Conservation (phyloP, 2,888 invertebrate genomes). For the Meganola albula region DNA sequence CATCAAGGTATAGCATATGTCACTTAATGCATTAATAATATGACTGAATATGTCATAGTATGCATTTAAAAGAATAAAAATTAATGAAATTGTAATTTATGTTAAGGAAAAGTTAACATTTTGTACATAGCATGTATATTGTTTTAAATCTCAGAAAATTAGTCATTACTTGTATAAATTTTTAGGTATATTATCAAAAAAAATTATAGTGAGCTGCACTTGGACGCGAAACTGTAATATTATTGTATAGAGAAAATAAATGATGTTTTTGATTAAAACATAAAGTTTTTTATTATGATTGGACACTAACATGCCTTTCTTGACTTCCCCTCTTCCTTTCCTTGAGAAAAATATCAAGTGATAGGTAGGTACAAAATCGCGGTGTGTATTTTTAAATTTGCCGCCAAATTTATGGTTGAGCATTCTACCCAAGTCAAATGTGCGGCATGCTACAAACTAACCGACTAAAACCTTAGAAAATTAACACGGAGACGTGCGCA, state of each 20-base stretch:
- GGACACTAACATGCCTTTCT: too few species aligned
- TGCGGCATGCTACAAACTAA: too few species aligned
- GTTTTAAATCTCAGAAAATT: conserved; percentile 26
- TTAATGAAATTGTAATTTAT: conserved; percentile 26
- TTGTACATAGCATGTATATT: conserved; percentile 47
- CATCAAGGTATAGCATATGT: too few species aligned
- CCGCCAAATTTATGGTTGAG: too few species aligned
- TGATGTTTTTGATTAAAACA: conserved; percentile 52
- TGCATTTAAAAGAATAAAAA: conserved; percentile 15
- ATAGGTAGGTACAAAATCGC: too few species aligned
- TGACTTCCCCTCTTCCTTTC: too few species aligned
- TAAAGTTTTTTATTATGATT: conserved; percentile 35
- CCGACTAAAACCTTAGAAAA: too few species aligned
- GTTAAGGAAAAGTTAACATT: conserved; percentile 31
- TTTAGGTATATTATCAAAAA: conserved; percentile 35
- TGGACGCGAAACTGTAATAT: conserved; percentile 56
- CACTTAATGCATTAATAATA: too few species aligned
- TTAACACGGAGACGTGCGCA: too few species aligned
- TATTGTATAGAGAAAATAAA: conserved; percentile 71
- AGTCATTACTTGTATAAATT: conserved; percentile 45
- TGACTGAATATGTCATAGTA: conserved; percentile 11
- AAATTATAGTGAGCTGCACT: conserved; percentile 54
- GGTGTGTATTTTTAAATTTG: too few species aligned
- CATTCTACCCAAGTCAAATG: too few species aligned
- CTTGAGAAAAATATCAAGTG: too few species aligned